Evolutionary conservation across 2,888 invertebrate genomes (phyloP), one percentile per base, ranked within the genome.

Genomic region (Orgyia antiqua): DNA sequence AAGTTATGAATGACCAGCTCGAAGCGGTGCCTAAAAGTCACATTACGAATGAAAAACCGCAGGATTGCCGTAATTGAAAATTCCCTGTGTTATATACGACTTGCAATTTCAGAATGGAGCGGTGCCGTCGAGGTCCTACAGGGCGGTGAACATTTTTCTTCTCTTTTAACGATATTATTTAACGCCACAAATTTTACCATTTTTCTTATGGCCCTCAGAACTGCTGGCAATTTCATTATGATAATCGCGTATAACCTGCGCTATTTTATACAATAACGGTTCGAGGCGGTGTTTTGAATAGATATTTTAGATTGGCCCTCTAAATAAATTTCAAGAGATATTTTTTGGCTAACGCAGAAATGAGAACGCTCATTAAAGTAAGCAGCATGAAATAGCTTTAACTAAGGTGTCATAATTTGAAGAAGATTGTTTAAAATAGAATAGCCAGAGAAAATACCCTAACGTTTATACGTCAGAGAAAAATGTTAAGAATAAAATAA

Each of bases 1-100:
- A 62, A 66, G 68, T 69, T 76, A 80, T 77, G 77, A 76, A 77
- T 74, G 75, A 68, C 69, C 70, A 60, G 59, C 67, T 64, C 68
- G 69, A 68, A 75, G 64, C 74, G 65, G 60, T 70, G 73, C 74
- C 79, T 71, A 77, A 80, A 78, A 82, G 82, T 84, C 80, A 76
- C 80, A 82, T 84, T 82, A 80, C 73, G 73, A 80, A 79, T 84
- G 83, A 84, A 83, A 84, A 84, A 84, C 83, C 86, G 77, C 83
- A 55, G 77, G 79, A 80, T 83, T 80, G 79, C 68, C 65, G 80
- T 86, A 86, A 84, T 86, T 86, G 86, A 86, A 86, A 86, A 86
- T 83, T 86, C 83, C 73, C 77, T 68, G 76, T 73, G 73, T 82
- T 82, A 86, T 82, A 82, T 84, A 84, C 79, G 84, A 69, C 76